These are phyloP conservation scores for Bombyx mandarina DNA, from an alignment of 1,140 invertebrate genomes.

Conservation along the genomic window DNA sequence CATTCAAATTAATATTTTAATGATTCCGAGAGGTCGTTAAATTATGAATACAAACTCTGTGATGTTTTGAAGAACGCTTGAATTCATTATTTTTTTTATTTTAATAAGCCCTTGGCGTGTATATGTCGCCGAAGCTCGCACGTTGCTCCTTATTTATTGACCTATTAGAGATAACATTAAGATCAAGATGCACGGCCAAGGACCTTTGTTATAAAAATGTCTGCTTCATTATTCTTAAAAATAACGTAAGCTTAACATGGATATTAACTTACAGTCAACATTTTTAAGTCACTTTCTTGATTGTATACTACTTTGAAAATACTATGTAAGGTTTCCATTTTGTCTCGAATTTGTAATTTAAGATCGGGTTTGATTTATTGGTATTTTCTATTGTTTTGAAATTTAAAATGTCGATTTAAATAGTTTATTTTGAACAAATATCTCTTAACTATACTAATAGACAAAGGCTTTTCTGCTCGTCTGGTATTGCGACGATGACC, in stretches of 20 bases:
- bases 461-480: too few species aligned
- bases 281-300: too few species aligned
- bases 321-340: too few species aligned
- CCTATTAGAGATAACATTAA: slow-evolving; percentile 71
- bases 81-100: slow-evolving; percentile 50
- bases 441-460: too few species aligned
- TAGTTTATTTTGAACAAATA: too few species aligned
- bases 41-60: slow-evolving; percentile 37
- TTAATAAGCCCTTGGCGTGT: slow-evolving; percentile 56
- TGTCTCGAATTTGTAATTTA: too few species aligned
- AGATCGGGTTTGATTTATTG: too few species aligned
- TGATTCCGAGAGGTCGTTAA: slow-evolving; percentile 21
- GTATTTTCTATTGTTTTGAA: too few species aligned
- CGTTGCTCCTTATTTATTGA: slow-evolving; percentile 69
- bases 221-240: slow-evolving; percentile 68
- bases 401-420: too few species aligned
- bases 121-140: slow-evolving; percentile 67
- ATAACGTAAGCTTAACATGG: slow-evolving; percentile 45
- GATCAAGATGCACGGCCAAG: slow-evolving; percentile 70
- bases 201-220: slow-evolving; percentile 71
- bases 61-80: slow-evolving; percentile 49
- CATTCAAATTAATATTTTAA: slow-evolving; percentile 13
- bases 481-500: too few species aligned
- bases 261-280: slow-evolving; percentile 6
- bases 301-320: too few species aligned